Conservation (phyloP, 2,113 vertebrate species). For the Tragelaphus imberbis region DNA sequence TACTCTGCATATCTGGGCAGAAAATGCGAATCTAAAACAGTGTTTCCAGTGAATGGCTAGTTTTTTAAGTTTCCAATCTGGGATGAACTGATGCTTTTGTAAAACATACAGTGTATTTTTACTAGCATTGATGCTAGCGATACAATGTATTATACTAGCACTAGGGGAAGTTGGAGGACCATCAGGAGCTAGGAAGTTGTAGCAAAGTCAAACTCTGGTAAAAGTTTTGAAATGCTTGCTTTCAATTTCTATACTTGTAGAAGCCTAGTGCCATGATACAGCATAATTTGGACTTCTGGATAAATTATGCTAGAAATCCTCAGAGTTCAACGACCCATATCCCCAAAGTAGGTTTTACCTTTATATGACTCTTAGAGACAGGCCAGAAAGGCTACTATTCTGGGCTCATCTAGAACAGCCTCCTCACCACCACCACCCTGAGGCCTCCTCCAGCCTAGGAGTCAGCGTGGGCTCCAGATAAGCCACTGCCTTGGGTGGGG, state of each 20-base stretch:
- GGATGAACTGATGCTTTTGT: neutral
- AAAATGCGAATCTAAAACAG: neutral
- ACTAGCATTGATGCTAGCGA: neutral
- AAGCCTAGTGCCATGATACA: neutral
- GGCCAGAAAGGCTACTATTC: neutral
- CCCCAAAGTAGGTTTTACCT: neutral
- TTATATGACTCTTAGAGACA: neutral
- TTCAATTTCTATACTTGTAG: neutral
- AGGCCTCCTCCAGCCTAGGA: neutral
- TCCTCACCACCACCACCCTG: neutral
- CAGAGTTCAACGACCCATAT: neutral
- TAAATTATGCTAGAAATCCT: neutral
- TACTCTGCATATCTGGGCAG: no score
- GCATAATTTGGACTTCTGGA: neutral
- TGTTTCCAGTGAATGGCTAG: neutral
- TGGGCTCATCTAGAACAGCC: neutral
- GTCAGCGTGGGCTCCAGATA: neutral
- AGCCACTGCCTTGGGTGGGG: neutral
- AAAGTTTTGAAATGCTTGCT: neutral
- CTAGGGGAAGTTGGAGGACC: neutral
- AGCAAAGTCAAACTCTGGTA: neutral
- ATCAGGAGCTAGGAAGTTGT: neutral
- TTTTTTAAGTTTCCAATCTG: neutral
- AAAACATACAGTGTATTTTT: neutral
- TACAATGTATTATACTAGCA: neutral